A percentile compares a stretch with the other conserved stretches of the same genome.
Evolutionary conservation across 2,888 invertebrate genomes (phyloP).

Genomic region (Syritta pipiens): DNA sequence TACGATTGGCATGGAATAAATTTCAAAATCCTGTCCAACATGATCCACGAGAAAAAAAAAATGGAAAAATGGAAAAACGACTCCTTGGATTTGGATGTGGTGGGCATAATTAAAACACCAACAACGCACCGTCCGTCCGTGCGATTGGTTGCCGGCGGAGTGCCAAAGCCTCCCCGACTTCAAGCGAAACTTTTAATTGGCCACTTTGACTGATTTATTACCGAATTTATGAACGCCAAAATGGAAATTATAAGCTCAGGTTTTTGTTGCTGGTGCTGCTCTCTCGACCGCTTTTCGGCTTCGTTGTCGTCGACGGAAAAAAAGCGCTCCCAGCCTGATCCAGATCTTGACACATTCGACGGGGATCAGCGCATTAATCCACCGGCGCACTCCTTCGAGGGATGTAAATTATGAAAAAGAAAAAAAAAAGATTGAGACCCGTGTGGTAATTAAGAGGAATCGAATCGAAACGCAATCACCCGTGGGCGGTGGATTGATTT

Average conservation of each 20-base stretch:
- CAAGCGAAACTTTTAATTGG: conserved; percentile 69
- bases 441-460: conserved; percentile 64
- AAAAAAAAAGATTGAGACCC: too few relatives aligned
- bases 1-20: conserved; percentile 58
- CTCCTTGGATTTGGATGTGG: conserved; percentile 6
- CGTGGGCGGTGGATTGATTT: conserved; percentile 53
- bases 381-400: conserved; percentile 42
- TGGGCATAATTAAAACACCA: conserved; percentile 49
- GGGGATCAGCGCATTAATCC: conserved; percentile 46
- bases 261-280: neutral
- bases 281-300: conserved; percentile 7
- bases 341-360: conserved; percentile 61
- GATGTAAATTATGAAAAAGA: conserved; percentile 26
- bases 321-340: conserved; percentile 45
- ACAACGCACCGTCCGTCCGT: conserved; percentile 11
- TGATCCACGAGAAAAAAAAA: conserved; percentile 27
- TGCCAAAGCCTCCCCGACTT: conserved; percentile 29
- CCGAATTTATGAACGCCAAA: conserved; percentile 65
- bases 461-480: conserved; percentile 40
- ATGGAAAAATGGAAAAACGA: conserved; percentile 2
- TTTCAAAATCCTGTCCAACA: conserved; percentile 62
- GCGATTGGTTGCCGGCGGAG: conserved; percentile 29
- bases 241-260: conserved; percentile 46
- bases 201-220: conserved; percentile 69
- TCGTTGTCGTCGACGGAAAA: conserved; percentile 36